These are phyloP conservation scores for Drosophila nasuta DNA, from an alignment of 1,140 invertebrate genomes.

Conservation along the genomic window DNA sequence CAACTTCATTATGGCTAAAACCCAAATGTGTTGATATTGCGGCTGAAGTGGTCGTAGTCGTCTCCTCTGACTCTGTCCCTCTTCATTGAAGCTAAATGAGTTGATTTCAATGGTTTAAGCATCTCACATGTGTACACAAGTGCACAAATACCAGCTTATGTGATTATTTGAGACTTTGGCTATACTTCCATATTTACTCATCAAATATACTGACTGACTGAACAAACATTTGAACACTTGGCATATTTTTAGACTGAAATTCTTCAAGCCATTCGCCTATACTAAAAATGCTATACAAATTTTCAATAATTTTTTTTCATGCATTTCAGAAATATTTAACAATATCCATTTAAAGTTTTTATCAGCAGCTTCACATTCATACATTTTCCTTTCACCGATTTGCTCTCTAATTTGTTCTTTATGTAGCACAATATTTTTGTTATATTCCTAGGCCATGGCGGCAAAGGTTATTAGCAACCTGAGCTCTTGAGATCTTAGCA, in stretches of 20 bases:
- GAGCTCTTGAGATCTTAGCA: conserved; percentile 32
- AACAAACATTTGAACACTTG: conserved; percentile 8
- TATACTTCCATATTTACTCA: conserved; percentile 50
- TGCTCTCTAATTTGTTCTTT: conserved; percentile 3
- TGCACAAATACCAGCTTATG: conserved; percentile 66
- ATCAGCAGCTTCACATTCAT: background rate
- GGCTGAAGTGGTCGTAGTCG: conserved; percentile 56
- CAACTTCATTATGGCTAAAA: conserved; percentile 83
- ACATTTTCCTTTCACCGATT: background rate
- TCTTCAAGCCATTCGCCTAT: background rate
- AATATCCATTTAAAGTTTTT: background rate
- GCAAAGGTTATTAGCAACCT: conserved; percentile 28
- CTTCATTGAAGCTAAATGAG: conserved; percentile 59
- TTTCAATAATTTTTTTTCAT: background rate
- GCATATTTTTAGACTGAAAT: background rate
- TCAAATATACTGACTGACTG: conserved; percentile 26
- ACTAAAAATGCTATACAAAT: background rate
- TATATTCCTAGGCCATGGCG: conserved; percentile 17
- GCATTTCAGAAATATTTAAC: background rate
- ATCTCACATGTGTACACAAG: conserved; percentile 31
- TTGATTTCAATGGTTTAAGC: conserved; percentile 58
- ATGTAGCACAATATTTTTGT: conserved; percentile 8
- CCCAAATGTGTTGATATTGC: conserved; percentile 82
- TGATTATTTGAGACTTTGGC: conserved; percentile 74
- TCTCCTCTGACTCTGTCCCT: background rate